Evolutionary conservation across 2,113 vertebrate genomes (phyloP).

Genomic region (Caranx ignobilis): DNA sequence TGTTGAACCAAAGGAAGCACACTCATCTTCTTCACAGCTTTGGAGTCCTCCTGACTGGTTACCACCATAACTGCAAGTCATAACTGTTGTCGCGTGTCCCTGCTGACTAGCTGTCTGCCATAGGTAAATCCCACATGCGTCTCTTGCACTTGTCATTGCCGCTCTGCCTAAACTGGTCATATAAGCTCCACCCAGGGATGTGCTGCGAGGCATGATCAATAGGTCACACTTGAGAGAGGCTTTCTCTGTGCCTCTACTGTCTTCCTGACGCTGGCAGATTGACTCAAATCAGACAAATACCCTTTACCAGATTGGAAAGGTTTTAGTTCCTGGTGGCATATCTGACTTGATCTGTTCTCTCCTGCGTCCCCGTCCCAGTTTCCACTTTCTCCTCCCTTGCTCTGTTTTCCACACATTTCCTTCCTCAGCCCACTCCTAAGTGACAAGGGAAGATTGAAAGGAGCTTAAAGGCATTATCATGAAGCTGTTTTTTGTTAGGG

Average conservation of each 20-base stretch:
- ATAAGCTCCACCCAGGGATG: constrained; percentile 42
- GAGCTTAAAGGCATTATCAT: constrained; percentile 41
- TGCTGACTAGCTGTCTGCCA: constrained; percentile 44
- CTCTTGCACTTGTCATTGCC: neutral
- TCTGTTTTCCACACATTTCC: constrained; percentile 17
- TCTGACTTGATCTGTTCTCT: constrained; percentile 31
- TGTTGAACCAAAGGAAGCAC: constrained; percentile 7
- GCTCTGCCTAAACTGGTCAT: constrained; percentile 30
- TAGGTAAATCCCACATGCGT: constrained; percentile 9
- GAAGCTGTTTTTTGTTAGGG: constrained; percentile 28
- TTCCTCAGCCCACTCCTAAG: constrained; percentile 34
- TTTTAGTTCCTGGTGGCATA: constrained; percentile 17
- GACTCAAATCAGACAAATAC: constrained; percentile 57
- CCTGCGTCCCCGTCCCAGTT: constrained; percentile 39
- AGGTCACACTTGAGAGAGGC: constrained; percentile 53
- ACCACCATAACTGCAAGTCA: constrained; percentile 52
- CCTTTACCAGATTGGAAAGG: constrained; percentile 11
- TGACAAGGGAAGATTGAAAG: constrained; percentile 38
- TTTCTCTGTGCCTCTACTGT: constrained; percentile 41
- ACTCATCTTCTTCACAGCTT: constrained; percentile 11
- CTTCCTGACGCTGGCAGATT: constrained; percentile 22
- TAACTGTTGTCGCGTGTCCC: constrained; percentile 44
- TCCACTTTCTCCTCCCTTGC: constrained; percentile 12
- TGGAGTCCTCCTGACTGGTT: constrained; percentile 27
- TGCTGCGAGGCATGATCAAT: constrained; percentile 49